phyloP scores from a whole-genome alignment of 2,797 vertebrate species.

The Bradypus variegatus region DNA sequence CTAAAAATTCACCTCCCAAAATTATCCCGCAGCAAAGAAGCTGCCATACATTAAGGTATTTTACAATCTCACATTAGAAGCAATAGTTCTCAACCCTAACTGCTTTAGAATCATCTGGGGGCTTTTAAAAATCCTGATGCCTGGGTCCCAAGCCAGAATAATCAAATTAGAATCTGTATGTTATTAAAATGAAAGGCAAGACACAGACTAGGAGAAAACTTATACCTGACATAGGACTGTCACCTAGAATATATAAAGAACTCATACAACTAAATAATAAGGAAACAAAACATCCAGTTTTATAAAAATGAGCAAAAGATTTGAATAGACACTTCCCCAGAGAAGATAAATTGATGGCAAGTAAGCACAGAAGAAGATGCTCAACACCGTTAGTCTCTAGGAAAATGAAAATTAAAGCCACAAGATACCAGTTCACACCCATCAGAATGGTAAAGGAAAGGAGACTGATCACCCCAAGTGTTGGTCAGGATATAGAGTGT shows the following conservation, averaged over 20 bases:
- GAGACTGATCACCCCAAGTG: neutral
- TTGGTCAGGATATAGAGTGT: neutral
- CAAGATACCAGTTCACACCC: neutral
- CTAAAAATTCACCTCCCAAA: neutral
- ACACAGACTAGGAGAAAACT: neutral
- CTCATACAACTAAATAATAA: neutral
- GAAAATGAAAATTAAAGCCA: constrained; percentile 21
- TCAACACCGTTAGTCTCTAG: neutral
- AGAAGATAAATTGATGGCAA: neutral
- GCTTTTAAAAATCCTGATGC: constrained; percentile 4
- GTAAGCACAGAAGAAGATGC: constrained; percentile 26
- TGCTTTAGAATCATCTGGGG: neutral
- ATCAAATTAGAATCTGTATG: constrained; percentile 22
- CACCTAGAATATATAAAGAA: neutral
- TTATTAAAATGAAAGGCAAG: constrained; percentile 24
- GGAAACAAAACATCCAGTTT: neutral
- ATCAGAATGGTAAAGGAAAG: neutral
- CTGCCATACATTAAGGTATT: neutral
- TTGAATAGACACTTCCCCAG: neutral
- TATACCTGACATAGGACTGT: neutral
- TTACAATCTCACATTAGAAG: neutral
- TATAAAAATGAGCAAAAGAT: neutral
- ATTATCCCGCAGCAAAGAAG: neutral
- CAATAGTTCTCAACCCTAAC: neutral
- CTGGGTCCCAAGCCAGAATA: neutral